A percentile compares a stretch with the other conserved stretches of the same genome.
These are phyloP conservation scores for Drosophila aff. DNA, from an alignment of 1,140 invertebrate species.

Conservation along the genomic window DNA sequence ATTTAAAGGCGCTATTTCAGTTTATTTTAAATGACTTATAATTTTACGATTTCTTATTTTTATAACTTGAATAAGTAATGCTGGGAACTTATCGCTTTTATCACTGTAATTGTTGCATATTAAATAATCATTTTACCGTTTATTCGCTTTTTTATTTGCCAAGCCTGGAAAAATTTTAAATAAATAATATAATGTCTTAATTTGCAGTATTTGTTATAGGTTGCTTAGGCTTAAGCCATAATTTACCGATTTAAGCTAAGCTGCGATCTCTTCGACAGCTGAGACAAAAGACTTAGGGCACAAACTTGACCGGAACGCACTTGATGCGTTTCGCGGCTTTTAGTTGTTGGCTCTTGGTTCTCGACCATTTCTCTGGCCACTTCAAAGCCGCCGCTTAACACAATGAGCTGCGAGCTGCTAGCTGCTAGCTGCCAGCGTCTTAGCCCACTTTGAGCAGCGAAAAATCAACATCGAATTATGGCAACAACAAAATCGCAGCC, in stretches of 20 bases:
- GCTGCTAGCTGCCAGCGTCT: slow-evolving; percentile 29
- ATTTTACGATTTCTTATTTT: too few relatives aligned
- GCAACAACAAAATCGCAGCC: slow-evolving; percentile 67
- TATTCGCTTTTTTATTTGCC: not conserved
- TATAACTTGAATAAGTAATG: not conserved
- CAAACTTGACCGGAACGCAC: slow-evolving; percentile 71
- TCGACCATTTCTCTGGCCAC: slow-evolving; percentile 41
- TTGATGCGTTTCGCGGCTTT: slow-evolving; percentile 49
- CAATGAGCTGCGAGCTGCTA: slow-evolving; percentile 20
- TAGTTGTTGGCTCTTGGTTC: slow-evolving; percentile 23
- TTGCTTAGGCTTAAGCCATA: not conserved
- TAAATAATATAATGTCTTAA: not conserved
- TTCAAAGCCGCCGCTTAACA: slow-evolving; percentile 39
- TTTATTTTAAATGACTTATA: not conserved
- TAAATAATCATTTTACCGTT: not conserved
- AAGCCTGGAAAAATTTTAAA: not conserved
- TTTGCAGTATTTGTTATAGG: not conserved
- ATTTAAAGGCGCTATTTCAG: not conserved
- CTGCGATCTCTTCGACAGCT: slow-evolving; percentile 14
- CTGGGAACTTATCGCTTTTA: not conserved
- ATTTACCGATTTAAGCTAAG: slow-evolving; percentile 3
- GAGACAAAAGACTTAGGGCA: slow-evolving; percentile 74
- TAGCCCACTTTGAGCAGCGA: slow-evolving; percentile 76
- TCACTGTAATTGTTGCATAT: not conserved
- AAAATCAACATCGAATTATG: slow-evolving; percentile 82